Evolutionary conservation across 2,888 invertebrate species (phyloP), one percentile per base, ranked within the genome.

Genomic region (Amphipyra tragopoginis): DNA sequence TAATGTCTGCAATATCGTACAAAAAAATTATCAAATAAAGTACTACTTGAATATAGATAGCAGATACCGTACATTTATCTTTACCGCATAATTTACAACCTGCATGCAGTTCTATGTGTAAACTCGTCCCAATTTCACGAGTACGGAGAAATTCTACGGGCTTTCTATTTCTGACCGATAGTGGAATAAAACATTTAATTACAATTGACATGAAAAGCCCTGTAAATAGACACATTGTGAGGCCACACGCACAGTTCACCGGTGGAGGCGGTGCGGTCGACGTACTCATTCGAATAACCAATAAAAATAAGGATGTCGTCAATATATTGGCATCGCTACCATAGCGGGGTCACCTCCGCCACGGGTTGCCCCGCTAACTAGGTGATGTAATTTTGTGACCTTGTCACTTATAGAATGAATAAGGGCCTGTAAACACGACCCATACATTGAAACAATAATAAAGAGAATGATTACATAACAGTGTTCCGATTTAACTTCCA

Each of bases 301-400:
- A 92, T 93, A 93, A 91, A 94, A 93, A 94, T 93, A 94, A 93
- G 94, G 94, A 94, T 94, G 94, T 91, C 93, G 94, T 94, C 94
- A 94, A 93, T 93, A 87, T 86, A 86, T 93, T 94, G 93, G 94
- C 93, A 92, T 88, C 92, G 86, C 75, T 81, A 65, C 87, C 87
- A 86, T 88, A 80, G 86, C 85, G 86, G 89, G 90, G 90, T 92
- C 92, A 91, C 90, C 91, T 90, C 89, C 81, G 79, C 72, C 70
- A 75, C 81, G 85, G 85, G 83, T 74, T 85, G 84, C 76, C 84
- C 86, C 79, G 82, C 75, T 79, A 74, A 60, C 57, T 70, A 51
- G 59, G 70, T 77, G 75, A 79, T 79, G 77, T 65, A 75, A 77
- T 64, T 65, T 64, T 65, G 64, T 57, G 65, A 63, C 60, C 60